phyloP scores from a whole-genome alignment of 2,888 invertebrate species.

The Euphydryas editha region DNA sequence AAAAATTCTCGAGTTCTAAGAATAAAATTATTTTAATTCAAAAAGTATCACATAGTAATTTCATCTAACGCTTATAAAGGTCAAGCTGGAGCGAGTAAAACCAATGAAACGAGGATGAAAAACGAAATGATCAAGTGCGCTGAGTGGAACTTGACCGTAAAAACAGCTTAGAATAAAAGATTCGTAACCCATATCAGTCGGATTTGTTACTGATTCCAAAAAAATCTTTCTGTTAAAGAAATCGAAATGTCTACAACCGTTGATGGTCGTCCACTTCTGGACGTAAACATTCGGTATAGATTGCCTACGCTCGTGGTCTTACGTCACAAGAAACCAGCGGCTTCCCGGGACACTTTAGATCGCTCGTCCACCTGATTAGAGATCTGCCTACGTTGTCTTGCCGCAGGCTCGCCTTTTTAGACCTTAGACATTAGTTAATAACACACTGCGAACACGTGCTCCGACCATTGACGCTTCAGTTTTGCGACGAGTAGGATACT shows the following conservation, averaged over 20 bases:
- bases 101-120: conserved; percentile 24
- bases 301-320: too few species aligned
- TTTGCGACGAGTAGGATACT: too few species aligned
- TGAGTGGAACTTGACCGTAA: conserved; percentile 34
- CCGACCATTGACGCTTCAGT: too few species aligned
- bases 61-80: conserved; percentile 18
- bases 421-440: too few species aligned
- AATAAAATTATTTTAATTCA: conserved; percentile 4
- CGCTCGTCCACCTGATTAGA: too few species aligned
- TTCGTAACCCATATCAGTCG: conserved; percentile 22
- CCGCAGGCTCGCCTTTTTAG: too few species aligned
- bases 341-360: too few species aligned
- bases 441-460: too few species aligned
- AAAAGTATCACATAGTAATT: conserved; percentile 9
- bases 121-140: conserved; percentile 27
- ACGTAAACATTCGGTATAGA: background rate
- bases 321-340: too few species aligned
- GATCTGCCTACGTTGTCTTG: too few species aligned
- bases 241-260: too few species aligned
- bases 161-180: conserved; percentile 27
- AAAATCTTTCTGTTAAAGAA: background rate
- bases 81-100: conserved; percentile 8
- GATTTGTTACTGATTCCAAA: background rate
- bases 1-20: background rate
- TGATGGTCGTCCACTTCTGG: background rate